Conservation (phyloP, 2,113 vertebrate genomes). For the Dipodomys spectabilis region DNA sequence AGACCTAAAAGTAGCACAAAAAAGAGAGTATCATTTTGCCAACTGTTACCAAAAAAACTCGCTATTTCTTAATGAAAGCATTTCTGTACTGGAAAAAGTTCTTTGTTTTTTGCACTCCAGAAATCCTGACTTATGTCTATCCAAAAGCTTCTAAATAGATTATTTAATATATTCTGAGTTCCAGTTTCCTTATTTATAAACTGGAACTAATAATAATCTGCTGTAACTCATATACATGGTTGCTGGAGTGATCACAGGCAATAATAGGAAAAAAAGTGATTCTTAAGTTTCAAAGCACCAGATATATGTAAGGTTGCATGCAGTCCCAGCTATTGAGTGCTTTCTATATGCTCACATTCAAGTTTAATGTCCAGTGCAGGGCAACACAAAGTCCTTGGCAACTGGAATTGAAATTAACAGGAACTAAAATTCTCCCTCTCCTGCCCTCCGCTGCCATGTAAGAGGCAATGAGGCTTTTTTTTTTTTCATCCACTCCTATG, state of each 20-base stretch:
- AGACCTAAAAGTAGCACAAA: too few relatives aligned
- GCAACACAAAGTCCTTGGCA: neutral
- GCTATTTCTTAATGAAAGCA: neutral
- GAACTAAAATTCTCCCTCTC: neutral
- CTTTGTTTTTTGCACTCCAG: neutral
- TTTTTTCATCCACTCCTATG: too few relatives aligned
- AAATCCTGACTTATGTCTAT: neutral
- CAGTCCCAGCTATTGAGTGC: neutral
- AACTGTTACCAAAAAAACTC: neutral
- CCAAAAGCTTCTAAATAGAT: neutral
- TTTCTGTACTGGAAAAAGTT: neutral
- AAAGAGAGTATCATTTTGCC: too few relatives aligned
- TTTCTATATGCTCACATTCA: neutral
- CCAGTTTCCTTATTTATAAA: conserved; percentile 41
- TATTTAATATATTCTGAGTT: neutral
- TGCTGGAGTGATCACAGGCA: neutral
- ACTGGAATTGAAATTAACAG: neutral
- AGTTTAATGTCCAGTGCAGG: neutral
- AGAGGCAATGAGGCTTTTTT: neutral
- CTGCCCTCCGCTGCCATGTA: neutral
- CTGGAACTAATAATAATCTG: neutral
- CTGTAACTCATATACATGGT: neutral
- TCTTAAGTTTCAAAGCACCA: neutral
- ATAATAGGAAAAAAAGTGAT: neutral
- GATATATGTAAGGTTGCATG: neutral